These are phyloP conservation scores for Platysteira castanea DNA, from an alignment of 2,113 vertebrate genomes.

Conservation along the genomic window DNA sequence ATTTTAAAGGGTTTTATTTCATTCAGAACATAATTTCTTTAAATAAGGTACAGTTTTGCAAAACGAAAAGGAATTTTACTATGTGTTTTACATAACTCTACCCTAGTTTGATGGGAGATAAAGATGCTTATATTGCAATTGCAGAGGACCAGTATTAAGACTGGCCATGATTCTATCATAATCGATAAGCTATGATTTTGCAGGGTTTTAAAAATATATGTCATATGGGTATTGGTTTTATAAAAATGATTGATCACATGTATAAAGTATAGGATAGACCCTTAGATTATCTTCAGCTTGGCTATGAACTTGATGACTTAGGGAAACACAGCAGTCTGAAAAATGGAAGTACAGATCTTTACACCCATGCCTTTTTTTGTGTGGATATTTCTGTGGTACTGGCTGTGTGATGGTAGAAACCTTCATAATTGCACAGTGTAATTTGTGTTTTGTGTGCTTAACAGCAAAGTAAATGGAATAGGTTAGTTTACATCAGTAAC, in stretches of 20 bases:
- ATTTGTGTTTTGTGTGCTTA: not conserved
- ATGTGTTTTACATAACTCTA: not conserved
- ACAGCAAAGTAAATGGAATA: not conserved
- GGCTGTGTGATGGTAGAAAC: not conserved
- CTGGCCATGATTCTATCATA: not conserved
- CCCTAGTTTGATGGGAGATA: not conserved
- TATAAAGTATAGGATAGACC: not conserved
- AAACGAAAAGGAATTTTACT: not conserved
- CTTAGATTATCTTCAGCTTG: not conserved
- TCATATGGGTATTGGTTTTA: not conserved
- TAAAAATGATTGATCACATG: not conserved
- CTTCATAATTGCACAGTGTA: not conserved
- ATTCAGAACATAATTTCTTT: not conserved
- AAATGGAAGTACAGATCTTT: not conserved
- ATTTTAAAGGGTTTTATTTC: not conserved
- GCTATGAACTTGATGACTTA: not conserved
- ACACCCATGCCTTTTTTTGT: not conserved
- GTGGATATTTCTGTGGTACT: not conserved
- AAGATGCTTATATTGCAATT: not conserved
- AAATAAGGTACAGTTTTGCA: not conserved
- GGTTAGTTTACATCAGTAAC: not conserved
- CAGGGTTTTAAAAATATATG: not conserved
- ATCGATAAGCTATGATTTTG: not conserved
- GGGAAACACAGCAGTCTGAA: not conserved
- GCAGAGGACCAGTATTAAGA: not conserved